These are phyloP conservation scores for Drosophila macrothrix DNA, from an alignment of 2,888 invertebrate genomes.

Conservation along the genomic window DNA sequence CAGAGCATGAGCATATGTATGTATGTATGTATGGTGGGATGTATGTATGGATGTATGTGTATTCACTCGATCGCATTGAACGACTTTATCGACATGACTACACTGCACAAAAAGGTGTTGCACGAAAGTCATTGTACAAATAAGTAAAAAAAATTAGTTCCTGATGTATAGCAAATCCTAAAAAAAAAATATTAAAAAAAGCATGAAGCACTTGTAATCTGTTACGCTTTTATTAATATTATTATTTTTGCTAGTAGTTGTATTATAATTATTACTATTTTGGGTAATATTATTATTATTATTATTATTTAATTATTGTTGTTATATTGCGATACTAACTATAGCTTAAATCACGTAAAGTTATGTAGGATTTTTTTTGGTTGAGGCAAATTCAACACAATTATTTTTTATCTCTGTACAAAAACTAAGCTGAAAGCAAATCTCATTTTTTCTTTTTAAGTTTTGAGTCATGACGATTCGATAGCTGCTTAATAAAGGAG, in stretches of 20 bases:
- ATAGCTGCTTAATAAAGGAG: conserved; percentile 21
- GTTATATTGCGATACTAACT: neutral
- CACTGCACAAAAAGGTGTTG: conserved; percentile 1
- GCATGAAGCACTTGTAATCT: too few species aligned
- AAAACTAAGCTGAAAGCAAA: conserved; percentile 19
- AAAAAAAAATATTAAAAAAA: neutral
- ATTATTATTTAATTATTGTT: neutral
- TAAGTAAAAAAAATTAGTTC: neutral
- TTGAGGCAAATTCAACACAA: neutral
- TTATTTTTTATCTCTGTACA: conserved; percentile 13
- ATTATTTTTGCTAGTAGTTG: neutral
- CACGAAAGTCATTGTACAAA: neutral
- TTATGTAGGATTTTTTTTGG: too few species aligned
- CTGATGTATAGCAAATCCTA: neutral
- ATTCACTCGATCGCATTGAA: conserved; percentile 29
- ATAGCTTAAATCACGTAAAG: too few species aligned
- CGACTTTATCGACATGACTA: neutral
- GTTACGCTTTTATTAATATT: neutral
- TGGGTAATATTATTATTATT: neutral
- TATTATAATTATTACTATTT: neutral
- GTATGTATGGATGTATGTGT: neutral
- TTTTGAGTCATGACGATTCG: conserved; percentile 45
- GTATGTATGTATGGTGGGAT: neutral
- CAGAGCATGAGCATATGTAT: conserved; percentile 4
- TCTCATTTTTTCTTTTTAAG: neutral